Conservation (phyloP, 2,797 vertebrate species). For the Prionace glauca region DNA sequence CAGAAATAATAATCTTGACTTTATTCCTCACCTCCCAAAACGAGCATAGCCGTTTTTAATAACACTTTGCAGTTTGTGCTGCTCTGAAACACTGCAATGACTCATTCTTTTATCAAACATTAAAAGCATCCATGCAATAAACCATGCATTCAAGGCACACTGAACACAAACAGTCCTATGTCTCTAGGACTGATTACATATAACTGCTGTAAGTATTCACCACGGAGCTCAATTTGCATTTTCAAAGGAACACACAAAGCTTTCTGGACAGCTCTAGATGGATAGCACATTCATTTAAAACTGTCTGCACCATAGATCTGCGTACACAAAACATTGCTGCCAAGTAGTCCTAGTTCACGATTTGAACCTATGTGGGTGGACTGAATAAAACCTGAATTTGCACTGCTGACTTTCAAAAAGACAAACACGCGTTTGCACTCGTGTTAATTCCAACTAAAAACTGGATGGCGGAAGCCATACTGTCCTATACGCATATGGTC, state of each 20-base stretch:
- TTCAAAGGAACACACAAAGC: neutral
- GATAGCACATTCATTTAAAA: neutral
- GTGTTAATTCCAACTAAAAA: neutral
- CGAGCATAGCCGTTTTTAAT: neutral
- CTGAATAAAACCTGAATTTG: neutral
- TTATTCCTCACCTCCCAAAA: neutral
- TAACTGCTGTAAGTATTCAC: neutral
- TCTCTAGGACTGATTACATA: neutral
- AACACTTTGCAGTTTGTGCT: neutral
- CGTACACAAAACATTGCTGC: neutral
- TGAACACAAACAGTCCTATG: neutral
- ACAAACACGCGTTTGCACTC: neutral
- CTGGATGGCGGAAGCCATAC: neutral
- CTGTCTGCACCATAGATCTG: neutral
- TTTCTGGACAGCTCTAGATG: neutral
- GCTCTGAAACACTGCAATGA: neutral
- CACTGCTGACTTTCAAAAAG: neutral
- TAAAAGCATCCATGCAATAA: neutral
- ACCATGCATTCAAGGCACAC: neutral
- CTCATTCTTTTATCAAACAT: neutral
- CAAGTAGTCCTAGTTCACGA: neutral
- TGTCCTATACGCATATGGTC: neutral
- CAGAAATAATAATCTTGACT: neutral
- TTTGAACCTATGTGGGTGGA: neutral
- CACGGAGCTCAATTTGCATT: neutral